Evolutionary conservation across 92 coral and sea anemone species (phyloP), one percentile per base, ranked within the genome.

Genomic region (Metridium senile): DNA sequence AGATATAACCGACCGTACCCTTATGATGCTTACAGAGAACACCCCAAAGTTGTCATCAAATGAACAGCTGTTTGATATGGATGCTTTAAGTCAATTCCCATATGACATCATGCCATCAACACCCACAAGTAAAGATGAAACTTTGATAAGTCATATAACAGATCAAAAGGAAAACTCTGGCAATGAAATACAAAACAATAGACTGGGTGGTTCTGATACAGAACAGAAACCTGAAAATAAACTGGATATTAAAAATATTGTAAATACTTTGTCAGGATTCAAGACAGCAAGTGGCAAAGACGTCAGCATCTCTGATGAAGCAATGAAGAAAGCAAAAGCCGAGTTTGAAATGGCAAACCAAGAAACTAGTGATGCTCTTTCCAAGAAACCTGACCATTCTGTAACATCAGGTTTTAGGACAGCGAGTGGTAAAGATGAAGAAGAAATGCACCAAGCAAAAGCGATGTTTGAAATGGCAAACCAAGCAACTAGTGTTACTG

Each of bases 81-180:
- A 92, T 53, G 74, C 87, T 1, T 71, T 92, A 25, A 92, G 91
- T 66, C 93, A 92, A 81, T 92, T 89, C 68, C 93, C 93, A 0
- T 70, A 82, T 51, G 97, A 92, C 13, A 22, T 81, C 9, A 22
- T 81, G 11, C 32, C 80, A 63, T 75, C 88, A 11, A 61, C 78
- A 21, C 76, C 59, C 6, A 39, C 49, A 39, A 39, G 49, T 39
- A 13, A 39, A 4, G 13, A 13, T 39, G 49, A 39, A 39, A 4
- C 49, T 39, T 6, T 39, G 49, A 39, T n/a, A n/a, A n/a, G n/a
- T n/a, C n/a, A 39, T 39, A 39, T 4, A 6, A 39, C 49, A 39
- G 8, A 13, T 39, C 8, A 39, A 39, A 6, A 39, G 13, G 13
- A 6, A 39, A 39, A 39, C 25, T 33, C 26, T 19, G 20, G 64